Percentiles rank a stretch among this genome's conserved stretches.
Evolutionary conservation across 2,113 vertebrate genomes (phyloP).

Genomic region (Oxygymnocypris stewartii): DNA sequence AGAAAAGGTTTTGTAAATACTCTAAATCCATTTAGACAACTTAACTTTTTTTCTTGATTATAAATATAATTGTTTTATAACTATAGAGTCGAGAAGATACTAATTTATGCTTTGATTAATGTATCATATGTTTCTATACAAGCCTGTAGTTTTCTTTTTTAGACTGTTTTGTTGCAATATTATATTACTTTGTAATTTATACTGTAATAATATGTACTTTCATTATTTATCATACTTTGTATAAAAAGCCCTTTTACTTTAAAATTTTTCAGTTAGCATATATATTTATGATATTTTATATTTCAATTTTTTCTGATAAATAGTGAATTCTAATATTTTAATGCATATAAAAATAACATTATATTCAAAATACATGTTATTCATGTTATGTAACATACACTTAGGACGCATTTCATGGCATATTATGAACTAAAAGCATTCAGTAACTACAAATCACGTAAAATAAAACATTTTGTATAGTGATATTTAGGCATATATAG

Average conservation of each 20-base stretch:
- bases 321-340: too few species aligned
- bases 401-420: not conserved
- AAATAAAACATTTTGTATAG: not conserved
- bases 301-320: too few species aligned
- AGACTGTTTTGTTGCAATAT: not conserved
- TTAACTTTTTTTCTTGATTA: not conserved
- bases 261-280: not conserved
- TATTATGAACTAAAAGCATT: not conserved
- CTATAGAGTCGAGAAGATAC: not conserved
- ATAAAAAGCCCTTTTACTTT: not conserved
- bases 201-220: not conserved
- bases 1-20: not conserved
- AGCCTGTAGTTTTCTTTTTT: not conserved
- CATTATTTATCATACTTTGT: not conserved
- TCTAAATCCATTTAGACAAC: not conserved
- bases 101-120: not conserved
- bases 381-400: constrained; percentile 1
- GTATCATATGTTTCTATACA: not conserved
- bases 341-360: too few species aligned
- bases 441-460: not conserved
- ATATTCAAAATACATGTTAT: not conserved
- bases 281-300: too few species aligned
- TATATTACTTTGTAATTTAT: not conserved
- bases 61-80: not conserved
- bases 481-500: not conserved